A percentile compares a stretch with the other conserved stretches of the same genome.
These are phyloP conservation scores for Halesus radiatus DNA, from an alignment of 1,140 invertebrate genomes.

Conservation along the genomic window DNA sequence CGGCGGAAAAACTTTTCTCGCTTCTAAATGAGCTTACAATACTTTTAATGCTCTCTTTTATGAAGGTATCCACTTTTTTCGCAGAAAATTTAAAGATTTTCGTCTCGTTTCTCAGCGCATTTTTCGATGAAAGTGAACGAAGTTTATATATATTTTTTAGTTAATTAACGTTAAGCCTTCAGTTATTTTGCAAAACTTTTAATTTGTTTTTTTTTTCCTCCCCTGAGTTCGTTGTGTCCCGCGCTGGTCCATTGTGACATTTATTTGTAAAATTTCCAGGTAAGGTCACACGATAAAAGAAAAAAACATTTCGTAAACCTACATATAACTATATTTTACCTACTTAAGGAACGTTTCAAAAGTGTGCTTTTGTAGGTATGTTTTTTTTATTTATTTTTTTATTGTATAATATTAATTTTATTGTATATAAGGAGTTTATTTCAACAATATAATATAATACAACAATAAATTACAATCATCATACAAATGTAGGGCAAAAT, in stretches of 20 bases:
- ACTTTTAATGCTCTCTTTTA: slow-evolving; percentile 28
- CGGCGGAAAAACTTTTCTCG: slow-evolving; percentile 28
- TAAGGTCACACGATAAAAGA: too few relatives aligned
- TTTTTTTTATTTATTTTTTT: too few relatives aligned
- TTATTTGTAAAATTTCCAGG: background rate
- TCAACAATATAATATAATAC: too few relatives aligned
- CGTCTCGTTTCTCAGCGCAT: background rate
- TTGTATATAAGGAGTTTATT: too few relatives aligned
- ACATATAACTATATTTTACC: too few relatives aligned
- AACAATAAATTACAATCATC: too few relatives aligned
- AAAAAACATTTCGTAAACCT: too few relatives aligned
- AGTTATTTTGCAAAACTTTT: background rate
- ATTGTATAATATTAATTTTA: too few relatives aligned
- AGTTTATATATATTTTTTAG: slow-evolving; percentile 15
- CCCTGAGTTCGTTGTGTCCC: background rate
- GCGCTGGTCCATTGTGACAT: background rate
- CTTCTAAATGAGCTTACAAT: slow-evolving; percentile 28
- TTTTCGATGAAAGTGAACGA: background rate
- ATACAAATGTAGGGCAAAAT: too few relatives aligned
- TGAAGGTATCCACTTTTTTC: slow-evolving; percentile 20
- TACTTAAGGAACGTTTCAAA: too few relatives aligned
- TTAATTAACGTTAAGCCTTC: slow-evolving; percentile 6
- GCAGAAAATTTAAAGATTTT: background rate
- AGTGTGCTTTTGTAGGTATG: too few relatives aligned
- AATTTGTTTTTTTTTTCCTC: slow-evolving; percentile 3